Evolutionary conservation across 2,797 vertebrate species (phyloP).

Genomic region (Neosalanx taihuensis): DNA sequence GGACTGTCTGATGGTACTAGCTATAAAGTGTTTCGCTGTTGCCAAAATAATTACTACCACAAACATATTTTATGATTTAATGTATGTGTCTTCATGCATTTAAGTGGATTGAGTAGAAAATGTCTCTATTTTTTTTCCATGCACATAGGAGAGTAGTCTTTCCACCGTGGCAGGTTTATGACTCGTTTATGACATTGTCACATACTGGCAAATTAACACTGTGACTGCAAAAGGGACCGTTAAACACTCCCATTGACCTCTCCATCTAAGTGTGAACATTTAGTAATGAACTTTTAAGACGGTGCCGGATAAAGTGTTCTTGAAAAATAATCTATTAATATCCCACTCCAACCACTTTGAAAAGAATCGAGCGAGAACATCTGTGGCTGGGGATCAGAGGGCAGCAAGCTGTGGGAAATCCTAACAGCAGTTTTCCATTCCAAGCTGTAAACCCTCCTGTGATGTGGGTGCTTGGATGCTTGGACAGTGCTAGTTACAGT

Average conservation of each 20-base stretch:
- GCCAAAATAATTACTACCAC: no score
- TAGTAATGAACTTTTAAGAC: constrained; percentile 24
- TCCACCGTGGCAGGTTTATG: not conserved
- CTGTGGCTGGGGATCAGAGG: constrained; percentile 33
- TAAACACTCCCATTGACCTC: not conserved
- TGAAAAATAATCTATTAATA: constrained; percentile 46
- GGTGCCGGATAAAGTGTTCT: constrained; percentile 26
- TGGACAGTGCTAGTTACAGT: constrained; percentile 18
- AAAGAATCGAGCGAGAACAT: constrained; percentile 42
- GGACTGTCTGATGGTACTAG: no score
- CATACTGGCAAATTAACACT: not conserved
- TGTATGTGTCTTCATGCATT: no score
- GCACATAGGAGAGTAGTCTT: not conserved
- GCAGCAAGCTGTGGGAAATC: constrained; percentile 41
- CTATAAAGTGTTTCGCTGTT: no score
- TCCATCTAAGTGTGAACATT: constrained; percentile 10
- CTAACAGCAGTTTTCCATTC: constrained; percentile 45
- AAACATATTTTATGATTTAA: no score
- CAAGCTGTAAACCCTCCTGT: constrained; percentile 39
- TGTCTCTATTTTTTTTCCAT: not conserved
- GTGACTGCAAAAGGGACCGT: not conserved
- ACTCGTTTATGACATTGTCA: constrained; percentile 4
- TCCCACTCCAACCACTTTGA: constrained; percentile 33
- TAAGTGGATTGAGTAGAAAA: no score
- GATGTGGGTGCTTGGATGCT: not conserved